Base-by-base conservation (phyloP, 2,888 invertebrate species). In the Diaprepes abbreviatus region DNA sequence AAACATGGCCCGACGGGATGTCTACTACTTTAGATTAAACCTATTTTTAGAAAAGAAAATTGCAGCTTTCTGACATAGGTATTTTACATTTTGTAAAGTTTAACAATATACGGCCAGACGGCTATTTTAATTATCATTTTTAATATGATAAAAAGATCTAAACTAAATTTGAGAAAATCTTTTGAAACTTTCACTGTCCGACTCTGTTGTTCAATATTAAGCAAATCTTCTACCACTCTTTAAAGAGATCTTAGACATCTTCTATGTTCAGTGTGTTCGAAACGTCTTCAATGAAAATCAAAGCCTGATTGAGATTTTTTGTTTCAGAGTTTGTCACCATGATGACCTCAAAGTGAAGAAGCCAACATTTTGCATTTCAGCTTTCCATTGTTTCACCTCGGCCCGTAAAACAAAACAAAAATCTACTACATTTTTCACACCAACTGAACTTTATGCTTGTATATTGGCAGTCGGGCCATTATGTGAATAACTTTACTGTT, bases 311-410 rank as follows among this genome's bases (percentile, higher is more conserved):
- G 43, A 21, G 16, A 78, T 77, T 79, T 81, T 83, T 85, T 85
- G 84, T 92, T 93, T 33, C 92, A 95, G 95, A 96, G 91, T 96
- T 96, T 91, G 95, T 96, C 91, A 96, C 95, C 91, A 96, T 96
- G 96, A 96, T 96, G 96, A 96, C 96, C 91, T 96, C 96, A 91
- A 96, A 96, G 93, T 96, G 95, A 96, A 91, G 90, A 88, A 90
- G 89, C 89, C 89, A 87, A 87, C 86, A 75, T 67, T 71, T 66
- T 87, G 82, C 82, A 83, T 83, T 83, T 83, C 82, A 82, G 83
- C 84, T 84, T 84, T 84, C 83, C 82, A 82, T 83, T 81, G 82
- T 84, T 83, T 84, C 83, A 83, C 82, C 83, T 83, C 82, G 84
- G 83, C 83, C 83, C 83, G 81, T 80, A 79, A 74, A 74, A 68